A percentile compares a stretch with the other conserved stretches of the same genome.
phyloP scores from a whole-genome alignment of 2,797 vertebrate species.

The Parotocinclus haroldoi region DNA sequence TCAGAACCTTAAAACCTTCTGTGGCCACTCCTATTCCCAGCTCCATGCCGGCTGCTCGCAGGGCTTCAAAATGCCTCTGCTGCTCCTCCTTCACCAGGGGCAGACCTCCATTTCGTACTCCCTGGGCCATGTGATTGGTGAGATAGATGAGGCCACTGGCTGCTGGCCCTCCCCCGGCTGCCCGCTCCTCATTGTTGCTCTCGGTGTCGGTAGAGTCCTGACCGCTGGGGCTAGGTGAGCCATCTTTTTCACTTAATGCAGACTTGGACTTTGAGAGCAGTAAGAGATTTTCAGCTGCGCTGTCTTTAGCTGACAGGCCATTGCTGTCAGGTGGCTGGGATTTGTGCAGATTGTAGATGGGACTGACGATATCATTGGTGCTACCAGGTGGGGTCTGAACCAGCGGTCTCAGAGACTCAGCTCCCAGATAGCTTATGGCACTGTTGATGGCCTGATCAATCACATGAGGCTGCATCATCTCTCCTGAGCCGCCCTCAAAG shows the following conservation, averaged over 20 bases:
- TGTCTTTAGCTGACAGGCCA: slow-evolving; percentile 83
- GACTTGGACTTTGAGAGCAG: slow-evolving; percentile 96
- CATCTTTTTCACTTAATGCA: slow-evolving; percentile 86
- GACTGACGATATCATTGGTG: slow-evolving; percentile 76
- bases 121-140: slow-evolving; percentile 88
- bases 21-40: slow-evolving; percentile 78
- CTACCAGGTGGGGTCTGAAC: slow-evolving; percentile 88
- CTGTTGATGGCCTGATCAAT: slow-evolving; percentile 99
- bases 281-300: slow-evolving; percentile 89
- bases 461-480: slow-evolving; percentile 92
- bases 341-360: slow-evolving; percentile 89
- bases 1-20: slow-evolving; percentile 88
- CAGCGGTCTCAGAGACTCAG: slow-evolving; percentile 91
- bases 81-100: slow-evolving; percentile 88
- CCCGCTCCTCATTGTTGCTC: slow-evolving; percentile 91
- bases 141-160: slow-evolving; percentile 85
- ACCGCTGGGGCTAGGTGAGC: slow-evolving; percentile 92
- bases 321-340: slow-evolving; percentile 57
- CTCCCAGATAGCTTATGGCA: slow-evolving; percentile 94
- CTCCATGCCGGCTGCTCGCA: slow-evolving; percentile 79
- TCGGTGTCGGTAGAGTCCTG: slow-evolving; percentile 97
- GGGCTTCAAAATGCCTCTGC: slow-evolving; percentile 81
- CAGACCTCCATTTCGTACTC: slow-evolving; percentile 83
- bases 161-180: slow-evolving; percentile 58
- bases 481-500: slow-evolving; percentile 77